phyloP scores from a whole-genome alignment of 2,888 invertebrate species.

The Panopea generosa region DNA sequence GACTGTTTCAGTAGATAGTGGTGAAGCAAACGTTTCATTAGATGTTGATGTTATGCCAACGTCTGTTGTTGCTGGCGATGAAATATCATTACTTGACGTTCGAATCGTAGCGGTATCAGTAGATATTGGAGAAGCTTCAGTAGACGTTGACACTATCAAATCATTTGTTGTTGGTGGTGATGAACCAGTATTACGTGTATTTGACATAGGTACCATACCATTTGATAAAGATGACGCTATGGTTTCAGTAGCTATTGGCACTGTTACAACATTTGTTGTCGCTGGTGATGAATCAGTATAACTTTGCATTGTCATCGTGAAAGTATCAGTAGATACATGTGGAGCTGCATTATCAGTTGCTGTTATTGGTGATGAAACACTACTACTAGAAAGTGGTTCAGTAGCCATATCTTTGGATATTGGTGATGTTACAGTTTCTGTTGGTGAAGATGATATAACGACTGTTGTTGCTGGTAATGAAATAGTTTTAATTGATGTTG shows the following conservation, averaged over 20 bases:
- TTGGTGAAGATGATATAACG: background rate
- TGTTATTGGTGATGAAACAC: background rate
- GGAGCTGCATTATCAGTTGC: background rate
- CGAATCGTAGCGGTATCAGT: background rate
- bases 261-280: too few relatives aligned
- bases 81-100: background rate
- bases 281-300: too few relatives aligned
- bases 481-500: too few relatives aligned
- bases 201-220: too few relatives aligned
- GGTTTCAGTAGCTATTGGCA: background rate
- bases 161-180: background rate
- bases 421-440: background rate
- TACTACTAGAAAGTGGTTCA: background rate
- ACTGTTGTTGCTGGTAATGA: background rate
- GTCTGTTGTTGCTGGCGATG: background rate
- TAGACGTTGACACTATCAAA: background rate
- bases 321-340: background rate
- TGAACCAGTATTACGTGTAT: background rate
- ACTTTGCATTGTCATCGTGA: too few relatives aligned
- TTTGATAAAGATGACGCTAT: background rate
- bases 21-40: too few relatives aligned
- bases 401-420: background rate
- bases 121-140: background rate
- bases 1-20: too few relatives aligned
- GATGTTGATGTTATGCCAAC: too few relatives aligned